These are phyloP conservation scores for Aix galericulata DNA, from an alignment of 2,113 vertebrate species.

Conservation along the genomic window DNA sequence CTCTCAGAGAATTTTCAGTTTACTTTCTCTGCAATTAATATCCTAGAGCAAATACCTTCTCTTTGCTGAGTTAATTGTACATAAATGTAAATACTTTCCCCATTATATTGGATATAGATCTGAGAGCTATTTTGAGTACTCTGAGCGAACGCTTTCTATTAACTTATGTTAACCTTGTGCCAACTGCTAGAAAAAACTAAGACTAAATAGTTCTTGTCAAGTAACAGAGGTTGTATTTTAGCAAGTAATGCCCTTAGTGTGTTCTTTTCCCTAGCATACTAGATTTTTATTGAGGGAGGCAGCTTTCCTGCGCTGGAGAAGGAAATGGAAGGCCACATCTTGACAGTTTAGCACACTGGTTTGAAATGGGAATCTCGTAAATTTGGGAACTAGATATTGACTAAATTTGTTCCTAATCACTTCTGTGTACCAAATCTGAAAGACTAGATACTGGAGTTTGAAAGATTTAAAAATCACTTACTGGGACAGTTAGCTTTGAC, in stretches of 20 bases:
- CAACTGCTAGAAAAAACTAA: not conserved
- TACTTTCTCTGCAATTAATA: not conserved
- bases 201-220: not conserved
- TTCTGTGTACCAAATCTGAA: not conserved
- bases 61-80: not conserved
- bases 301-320: not conserved
- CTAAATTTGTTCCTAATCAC: not conserved
- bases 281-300: not conserved
- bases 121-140: not conserved
- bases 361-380: not conserved
- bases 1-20: not conserved
- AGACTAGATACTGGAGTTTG: not conserved
- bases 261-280: accelerated
- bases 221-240: not conserved
- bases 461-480: not conserved
- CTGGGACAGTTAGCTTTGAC: not conserved
- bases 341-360: not conserved
- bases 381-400: not conserved
- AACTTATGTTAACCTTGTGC: not conserved
- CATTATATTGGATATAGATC: not conserved
- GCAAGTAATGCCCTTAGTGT: too few relatives aligned
- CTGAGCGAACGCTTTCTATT: not conserved
- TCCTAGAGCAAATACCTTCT: not conserved
- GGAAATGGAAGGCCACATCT: not conserved
- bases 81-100: not conserved